phyloP scores from a whole-genome alignment of 2,888 invertebrate genomes.

The Euclidia mi region DNA sequence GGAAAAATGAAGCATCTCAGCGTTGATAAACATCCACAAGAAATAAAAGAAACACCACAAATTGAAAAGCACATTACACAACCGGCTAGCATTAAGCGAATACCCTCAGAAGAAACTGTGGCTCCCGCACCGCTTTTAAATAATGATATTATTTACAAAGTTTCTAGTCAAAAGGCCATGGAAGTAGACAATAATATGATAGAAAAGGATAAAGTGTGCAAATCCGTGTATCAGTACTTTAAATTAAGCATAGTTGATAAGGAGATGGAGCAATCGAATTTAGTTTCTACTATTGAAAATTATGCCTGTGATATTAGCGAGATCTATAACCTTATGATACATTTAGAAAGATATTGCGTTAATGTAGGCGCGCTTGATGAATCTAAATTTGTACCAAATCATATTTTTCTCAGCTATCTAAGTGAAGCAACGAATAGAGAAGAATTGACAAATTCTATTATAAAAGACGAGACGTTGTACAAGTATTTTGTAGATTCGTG shows the following conservation, averaged over 20 bases:
- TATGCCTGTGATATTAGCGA: constrained; percentile 85
- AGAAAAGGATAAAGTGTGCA: constrained; percentile 75
- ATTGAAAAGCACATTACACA: constrained; percentile 38
- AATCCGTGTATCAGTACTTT: constrained; percentile 82
- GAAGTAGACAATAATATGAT: constrained; percentile 75
- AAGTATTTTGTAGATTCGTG: constrained; percentile 90
- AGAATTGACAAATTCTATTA: constrained; percentile 71
- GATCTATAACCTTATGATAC: constrained; percentile 79
- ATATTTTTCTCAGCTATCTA: constrained; percentile 83
- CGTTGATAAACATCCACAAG: constrained; percentile 66
- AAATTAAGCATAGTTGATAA: constrained; percentile 83
- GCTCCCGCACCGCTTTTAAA: constrained; percentile 59
- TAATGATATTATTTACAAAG: constrained; percentile 81
- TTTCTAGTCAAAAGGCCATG: constrained; percentile 84
- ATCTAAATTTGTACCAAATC: constrained; percentile 79
- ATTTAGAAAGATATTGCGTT: constrained; percentile 81
- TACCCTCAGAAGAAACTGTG: constrained; percentile 59
- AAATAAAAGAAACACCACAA: constrained; percentile 55
- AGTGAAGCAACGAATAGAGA: constrained; percentile 65
- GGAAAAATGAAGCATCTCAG: constrained; percentile 84
- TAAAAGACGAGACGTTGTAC: constrained; percentile 80
- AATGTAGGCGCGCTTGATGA: constrained; percentile 78
- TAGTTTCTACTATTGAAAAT: constrained; percentile 80
- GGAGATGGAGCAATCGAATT: constrained; percentile 78
- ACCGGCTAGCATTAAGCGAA: constrained; percentile 20